These are phyloP conservation scores for Limonius californicus DNA, from an alignment of 1,140 invertebrate species.

Conservation along the genomic window DNA sequence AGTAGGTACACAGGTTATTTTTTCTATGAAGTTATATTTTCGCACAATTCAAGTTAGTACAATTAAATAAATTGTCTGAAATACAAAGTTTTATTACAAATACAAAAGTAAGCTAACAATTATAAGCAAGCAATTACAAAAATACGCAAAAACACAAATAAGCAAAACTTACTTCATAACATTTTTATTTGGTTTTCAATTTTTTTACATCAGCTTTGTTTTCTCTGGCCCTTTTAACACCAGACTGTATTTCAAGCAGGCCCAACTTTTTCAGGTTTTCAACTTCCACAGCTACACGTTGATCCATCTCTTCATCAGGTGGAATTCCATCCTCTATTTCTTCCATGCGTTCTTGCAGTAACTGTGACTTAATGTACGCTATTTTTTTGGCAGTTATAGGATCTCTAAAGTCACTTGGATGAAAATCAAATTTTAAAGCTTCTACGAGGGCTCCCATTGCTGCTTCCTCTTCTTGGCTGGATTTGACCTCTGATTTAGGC, in stretches of 20 bases:
- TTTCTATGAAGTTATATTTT: too few relatives aligned
- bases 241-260: neutral
- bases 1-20: too few relatives aligned
- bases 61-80: too few relatives aligned
- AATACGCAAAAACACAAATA: too few relatives aligned
- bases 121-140: too few relatives aligned
- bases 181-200: too few relatives aligned
- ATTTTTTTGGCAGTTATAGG: slow-evolving; percentile 22
- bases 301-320: neutral
- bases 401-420: slow-evolving; percentile 30
- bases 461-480: slow-evolving; percentile 11
- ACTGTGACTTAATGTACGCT: slow-evolving; percentile 28
- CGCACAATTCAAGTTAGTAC: too few relatives aligned
- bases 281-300: neutral
- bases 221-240: neutral
- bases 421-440: slow-evolving; percentile 31
- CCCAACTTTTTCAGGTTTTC: neutral
- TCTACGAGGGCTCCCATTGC: slow-evolving; percentile 26
- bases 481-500: neutral
- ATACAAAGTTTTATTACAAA: too few relatives aligned
- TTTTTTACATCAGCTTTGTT: too few relatives aligned
- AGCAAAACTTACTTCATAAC: too few relatives aligned
- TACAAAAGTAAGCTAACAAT: too few relatives aligned
- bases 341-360: slow-evolving; percentile 24
- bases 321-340: slow-evolving; percentile 1